Conservation (phyloP, 92 coral and sea anemone genomes). For the Metridium senile region DNA sequence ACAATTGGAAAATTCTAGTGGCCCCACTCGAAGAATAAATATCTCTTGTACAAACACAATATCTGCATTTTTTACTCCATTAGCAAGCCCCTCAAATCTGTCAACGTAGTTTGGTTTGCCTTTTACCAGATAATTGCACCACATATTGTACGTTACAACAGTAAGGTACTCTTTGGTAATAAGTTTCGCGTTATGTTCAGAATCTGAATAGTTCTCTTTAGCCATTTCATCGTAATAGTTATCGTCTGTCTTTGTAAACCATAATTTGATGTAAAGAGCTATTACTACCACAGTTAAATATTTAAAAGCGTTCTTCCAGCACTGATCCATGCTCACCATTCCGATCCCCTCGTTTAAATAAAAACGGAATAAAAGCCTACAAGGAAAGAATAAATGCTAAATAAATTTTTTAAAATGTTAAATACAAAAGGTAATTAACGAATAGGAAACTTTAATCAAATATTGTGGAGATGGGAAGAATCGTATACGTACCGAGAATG, state of each 20-base stretch:
- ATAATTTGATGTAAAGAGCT: slow-evolving; percentile 15
- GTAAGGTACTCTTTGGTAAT: slow-evolving; percentile 17
- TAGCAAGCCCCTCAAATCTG: slow-evolving; percentile 62
- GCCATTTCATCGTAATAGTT: background rate
- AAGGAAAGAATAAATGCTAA: too few species aligned
- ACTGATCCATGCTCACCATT: background rate
- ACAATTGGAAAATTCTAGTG: slow-evolving; percentile 53
- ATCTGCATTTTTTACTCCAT: slow-evolving; percentile 60
- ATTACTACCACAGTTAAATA: background rate
- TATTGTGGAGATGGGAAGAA: too few species aligned
- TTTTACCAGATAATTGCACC: slow-evolving; percentile 48
- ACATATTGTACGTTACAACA: slow-evolving; percentile 68
- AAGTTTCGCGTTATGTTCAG: background rate
- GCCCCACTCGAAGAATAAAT: slow-evolving; percentile 61
- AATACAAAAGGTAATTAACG: too few species aligned
- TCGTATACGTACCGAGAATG: too few species aligned
- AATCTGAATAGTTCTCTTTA: background rate
- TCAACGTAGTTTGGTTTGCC: slow-evolving; percentile 32
- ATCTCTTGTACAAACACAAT: slow-evolving; percentile 71
- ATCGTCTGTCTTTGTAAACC: slow-evolving; percentile 14
- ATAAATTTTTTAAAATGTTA: too few species aligned
- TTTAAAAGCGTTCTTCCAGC: slow-evolving; percentile 7
- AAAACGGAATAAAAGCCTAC: too few species aligned
- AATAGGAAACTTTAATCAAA: too few species aligned
- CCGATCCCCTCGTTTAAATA: too few species aligned